Base-by-base conservation (phyloP, 1,140 invertebrate genomes). In the Cotesia vestalis region DNA sequence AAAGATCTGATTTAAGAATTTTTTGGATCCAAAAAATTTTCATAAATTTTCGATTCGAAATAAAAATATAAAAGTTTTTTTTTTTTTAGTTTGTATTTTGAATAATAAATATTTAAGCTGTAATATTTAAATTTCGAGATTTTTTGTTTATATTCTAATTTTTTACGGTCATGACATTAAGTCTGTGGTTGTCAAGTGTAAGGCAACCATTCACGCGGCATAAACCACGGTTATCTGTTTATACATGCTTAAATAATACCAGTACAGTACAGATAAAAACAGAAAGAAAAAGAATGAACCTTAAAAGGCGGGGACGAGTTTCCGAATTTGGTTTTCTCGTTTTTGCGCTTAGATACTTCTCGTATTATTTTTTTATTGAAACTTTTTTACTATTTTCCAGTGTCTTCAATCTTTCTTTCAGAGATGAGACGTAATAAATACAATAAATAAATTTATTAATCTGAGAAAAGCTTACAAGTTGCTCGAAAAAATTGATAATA, bases 301-400 rank as follows among this genome's bases (percentile, higher is more conserved):
- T 75, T 59, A 27, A 27, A 20, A 20, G 57, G 8, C 20, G 74
- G 74, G 74, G 75, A 76, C 79, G 72, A 76, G 77, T 78, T 82
- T 81, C 81, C 81, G 78, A 82, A 82, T 78, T 81, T 77, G 79
- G 80, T 69, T 60, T 66, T 72, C 36, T 66, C 69, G 67, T 78
- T 77, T 78, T 73, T 73, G 52, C 11, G 17, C 11, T 46, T 46
- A 46, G 6, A 46, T 46, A 46, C 11, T 46, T 46, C 40, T 55
- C 17, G 55, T 36, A 46, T 34, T 46, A 46, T 27, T 67, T 63
- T 63, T 67, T 72, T 53, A 68, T 60, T 55, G 27, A 14, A 55
- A 60, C 60, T 73, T 69, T 71, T 74, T 40, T 67, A 40, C 38
- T 69, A 40, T 74, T 69, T 60, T 66, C 62, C 51, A 20, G 57